Percentiles rank a stretch among this genome's conserved stretches.
Evolutionary conservation across 2,797 vertebrate species (phyloP).

Genomic region (Neoniphon sammara): DNA sequence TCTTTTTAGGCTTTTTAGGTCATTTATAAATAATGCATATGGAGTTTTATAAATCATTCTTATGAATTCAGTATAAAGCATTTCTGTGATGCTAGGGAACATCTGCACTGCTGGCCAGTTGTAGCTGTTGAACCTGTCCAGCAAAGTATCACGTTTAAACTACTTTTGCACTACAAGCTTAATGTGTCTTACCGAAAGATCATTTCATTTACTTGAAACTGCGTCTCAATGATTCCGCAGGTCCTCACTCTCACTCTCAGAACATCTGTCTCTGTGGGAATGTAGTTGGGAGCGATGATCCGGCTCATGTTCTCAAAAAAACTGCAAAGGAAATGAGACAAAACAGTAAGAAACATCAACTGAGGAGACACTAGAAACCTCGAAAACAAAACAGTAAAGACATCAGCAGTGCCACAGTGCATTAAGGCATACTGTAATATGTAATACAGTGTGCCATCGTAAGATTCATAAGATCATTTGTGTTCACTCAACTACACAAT

Average conservation of each 20-base stretch:
- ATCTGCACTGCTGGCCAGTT: not conserved
- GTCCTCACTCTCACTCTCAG: conserved; percentile 83
- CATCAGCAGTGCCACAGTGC: not conserved
- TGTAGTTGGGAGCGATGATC: conserved; percentile 79
- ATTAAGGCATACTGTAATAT: too few relatives aligned
- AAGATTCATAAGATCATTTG: too few relatives aligned
- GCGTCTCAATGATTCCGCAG: conserved; percentile 81
- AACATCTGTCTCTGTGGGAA: conserved; percentile 79
- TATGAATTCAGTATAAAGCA: not conserved
- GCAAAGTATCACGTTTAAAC: not conserved
- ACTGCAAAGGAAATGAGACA: conserved; percentile 54
- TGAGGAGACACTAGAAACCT: not conserved
- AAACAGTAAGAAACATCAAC: not conserved
- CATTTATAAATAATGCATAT: not conserved
- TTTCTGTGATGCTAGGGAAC: not conserved
- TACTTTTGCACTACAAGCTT: not conserved
- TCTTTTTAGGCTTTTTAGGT: not conserved
- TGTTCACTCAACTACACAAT: too few relatives aligned
- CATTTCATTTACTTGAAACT: conserved; percentile 74
- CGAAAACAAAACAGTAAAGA: not conserved
- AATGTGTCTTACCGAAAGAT: conserved; percentile 76
- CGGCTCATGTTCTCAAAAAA: conserved; percentile 83
- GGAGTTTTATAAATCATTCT: not conserved
- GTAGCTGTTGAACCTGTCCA: not conserved
- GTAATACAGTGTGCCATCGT: too few relatives aligned